Percentiles rank a stretch among this genome's conserved stretches.
Evolutionary conservation across 2,113 vertebrate genomes (phyloP).

Genomic region (Carassius auratus): DNA sequence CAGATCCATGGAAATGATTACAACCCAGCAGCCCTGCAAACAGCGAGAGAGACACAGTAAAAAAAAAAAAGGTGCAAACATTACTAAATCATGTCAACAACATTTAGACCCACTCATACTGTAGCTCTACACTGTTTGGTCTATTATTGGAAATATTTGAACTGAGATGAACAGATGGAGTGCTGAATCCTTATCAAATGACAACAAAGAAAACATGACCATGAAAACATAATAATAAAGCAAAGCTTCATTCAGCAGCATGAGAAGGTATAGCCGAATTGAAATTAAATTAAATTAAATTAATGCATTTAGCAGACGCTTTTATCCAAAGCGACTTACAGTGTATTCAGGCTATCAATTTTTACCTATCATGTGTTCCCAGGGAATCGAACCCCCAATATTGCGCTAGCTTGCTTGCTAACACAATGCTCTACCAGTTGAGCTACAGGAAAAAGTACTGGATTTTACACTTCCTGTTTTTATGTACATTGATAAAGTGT

Average conservation of each 20-base stretch:
- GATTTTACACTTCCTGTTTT: neutral
- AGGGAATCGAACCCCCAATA: too few species aligned
- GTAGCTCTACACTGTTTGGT: neutral
- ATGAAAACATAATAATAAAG: neutral
- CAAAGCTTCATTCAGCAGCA: neutral
- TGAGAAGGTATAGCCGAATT: too few species aligned
- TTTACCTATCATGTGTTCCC: too few species aligned
- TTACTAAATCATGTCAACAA: slow-evolving; percentile 29
- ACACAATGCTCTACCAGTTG: too few species aligned
- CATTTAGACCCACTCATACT: slow-evolving; percentile 38
- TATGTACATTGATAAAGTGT: neutral
- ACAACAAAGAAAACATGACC: neutral
- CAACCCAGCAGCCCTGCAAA: slow-evolving; percentile 80
- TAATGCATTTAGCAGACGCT: too few species aligned
- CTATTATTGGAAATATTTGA: slow-evolving; percentile 25
- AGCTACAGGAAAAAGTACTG: neutral
- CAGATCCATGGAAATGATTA: slow-evolving; percentile 72
- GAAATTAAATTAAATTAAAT: too few species aligned
- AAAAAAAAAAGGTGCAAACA: slow-evolving; percentile 35
- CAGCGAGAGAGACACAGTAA: slow-evolving; percentile 42
- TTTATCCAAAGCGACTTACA: too few species aligned
- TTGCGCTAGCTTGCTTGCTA: too few species aligned
- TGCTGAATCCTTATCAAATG: neutral
- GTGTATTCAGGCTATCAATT: too few species aligned
- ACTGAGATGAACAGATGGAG: slow-evolving; percentile 26